Conservation (phyloP, 1,140 invertebrate genomes). For the Macrocentrus cingulum region DNA sequence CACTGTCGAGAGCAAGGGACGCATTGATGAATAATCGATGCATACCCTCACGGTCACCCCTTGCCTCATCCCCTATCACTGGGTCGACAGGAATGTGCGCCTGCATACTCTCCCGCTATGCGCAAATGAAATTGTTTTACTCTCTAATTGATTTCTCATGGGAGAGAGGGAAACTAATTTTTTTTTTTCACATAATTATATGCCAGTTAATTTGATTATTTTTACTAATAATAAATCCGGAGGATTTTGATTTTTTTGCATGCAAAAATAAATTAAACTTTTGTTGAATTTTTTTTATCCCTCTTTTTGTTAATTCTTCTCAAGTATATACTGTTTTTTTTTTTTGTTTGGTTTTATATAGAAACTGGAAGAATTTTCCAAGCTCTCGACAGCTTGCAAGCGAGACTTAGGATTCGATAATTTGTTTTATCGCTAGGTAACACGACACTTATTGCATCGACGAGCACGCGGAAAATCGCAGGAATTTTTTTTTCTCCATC, state of each 20-base stretch:
- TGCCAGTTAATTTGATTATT: neutral
- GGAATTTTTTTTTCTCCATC: slow-evolving; percentile 10
- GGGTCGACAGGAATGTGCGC: too few relatives aligned
- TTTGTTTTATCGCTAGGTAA: slow-evolving; percentile 37
- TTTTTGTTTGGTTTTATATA: neutral
- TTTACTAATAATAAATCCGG: too few relatives aligned
- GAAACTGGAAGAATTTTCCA: neutral
- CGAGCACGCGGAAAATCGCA: slow-evolving; percentile 4
- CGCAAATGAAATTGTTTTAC: slow-evolving; percentile 21
- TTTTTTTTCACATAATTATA: too few relatives aligned
- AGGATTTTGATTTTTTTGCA: too few relatives aligned
- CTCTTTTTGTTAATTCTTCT: neutral
- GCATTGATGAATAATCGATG: slow-evolving; percentile 18
- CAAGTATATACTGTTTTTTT: neutral
- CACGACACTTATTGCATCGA: slow-evolving; percentile 36
- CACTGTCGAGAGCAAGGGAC: neutral
- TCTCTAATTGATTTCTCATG: slow-evolving; percentile 19
- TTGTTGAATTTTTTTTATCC: neutral
- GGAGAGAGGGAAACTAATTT: neutral
- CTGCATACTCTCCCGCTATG: slow-evolving; percentile 2
- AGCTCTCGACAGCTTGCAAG: neutral
- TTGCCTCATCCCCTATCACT: neutral
- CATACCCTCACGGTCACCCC: neutral
- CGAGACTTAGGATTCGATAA: slow-evolving; percentile 23
- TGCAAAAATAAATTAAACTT: too few relatives aligned